These are phyloP conservation scores for Bellardia pandia DNA, from an alignment of 2,888 invertebrate species.

Conservation along the genomic window DNA sequence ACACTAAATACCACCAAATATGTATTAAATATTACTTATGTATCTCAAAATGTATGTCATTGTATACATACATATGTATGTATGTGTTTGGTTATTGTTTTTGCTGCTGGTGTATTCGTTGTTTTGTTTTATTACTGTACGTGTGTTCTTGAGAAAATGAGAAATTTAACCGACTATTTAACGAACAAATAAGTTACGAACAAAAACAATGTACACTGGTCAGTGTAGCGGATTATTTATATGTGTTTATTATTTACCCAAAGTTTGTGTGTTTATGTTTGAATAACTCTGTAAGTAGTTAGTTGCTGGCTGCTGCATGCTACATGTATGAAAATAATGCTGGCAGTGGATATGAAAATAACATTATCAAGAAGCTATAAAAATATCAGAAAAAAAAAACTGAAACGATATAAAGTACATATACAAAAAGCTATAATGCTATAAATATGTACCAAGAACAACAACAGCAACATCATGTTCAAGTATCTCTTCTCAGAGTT, in stretches of 20 bases:
- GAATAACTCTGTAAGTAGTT: slow-evolving; percentile 11
- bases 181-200: slow-evolving; percentile 20
- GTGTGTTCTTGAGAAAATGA: slow-evolving; percentile 41
- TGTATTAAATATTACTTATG: background rate
- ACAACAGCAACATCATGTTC: slow-evolving; percentile 1
- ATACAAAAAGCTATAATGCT: slow-evolving; percentile 42
- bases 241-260: background rate
- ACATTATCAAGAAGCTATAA: slow-evolving; percentile 58
- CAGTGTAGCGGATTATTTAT: background rate
- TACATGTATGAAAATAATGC: background rate
- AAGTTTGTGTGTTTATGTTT: background rate
- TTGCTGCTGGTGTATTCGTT: slow-evolving; percentile 2
- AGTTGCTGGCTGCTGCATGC: background rate
- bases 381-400: slow-evolving; percentile 33
- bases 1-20: slow-evolving; percentile 4
- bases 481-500: background rate
- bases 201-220: slow-evolving; percentile 15
- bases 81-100: background rate
- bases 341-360: slow-evolving; percentile 45
- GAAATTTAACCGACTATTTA: slow-evolving; percentile 28
- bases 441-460: slow-evolving; percentile 29
- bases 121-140: slow-evolving; percentile 20
- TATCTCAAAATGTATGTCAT: background rate
- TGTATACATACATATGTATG: background rate
- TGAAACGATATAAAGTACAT: slow-evolving; percentile 13